A percentile compares a stretch with the other conserved stretches of the same genome.
Conservation (phyloP, 2,797 vertebrate species). For the Ctenopoma kingsleyae region DNA sequence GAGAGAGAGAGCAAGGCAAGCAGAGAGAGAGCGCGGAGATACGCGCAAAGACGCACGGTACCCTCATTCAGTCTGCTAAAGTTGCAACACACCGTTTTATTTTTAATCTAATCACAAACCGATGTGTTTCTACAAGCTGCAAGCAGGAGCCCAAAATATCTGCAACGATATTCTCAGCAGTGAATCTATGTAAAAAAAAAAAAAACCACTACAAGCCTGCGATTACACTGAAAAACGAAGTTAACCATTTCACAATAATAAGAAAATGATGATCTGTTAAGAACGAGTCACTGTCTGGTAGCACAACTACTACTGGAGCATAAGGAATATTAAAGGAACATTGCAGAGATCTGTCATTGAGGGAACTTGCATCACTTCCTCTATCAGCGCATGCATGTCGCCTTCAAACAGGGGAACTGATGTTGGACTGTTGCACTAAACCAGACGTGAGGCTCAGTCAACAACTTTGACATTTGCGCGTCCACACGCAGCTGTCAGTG, state of each 20-base stretch:
- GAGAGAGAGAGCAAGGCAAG: background rate
- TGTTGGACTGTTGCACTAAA: constrained; percentile 3
- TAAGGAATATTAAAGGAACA: background rate
- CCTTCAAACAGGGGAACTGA: background rate
- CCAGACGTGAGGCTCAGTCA: background rate
- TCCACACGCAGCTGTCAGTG: constrained; percentile 53
- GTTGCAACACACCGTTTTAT: constrained; percentile 46
- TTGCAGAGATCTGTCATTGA: background rate
- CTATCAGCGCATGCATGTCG: background rate
- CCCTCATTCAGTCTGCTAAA: constrained; percentile 33
- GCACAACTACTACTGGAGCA: background rate
- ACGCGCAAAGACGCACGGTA: constrained; percentile 56
- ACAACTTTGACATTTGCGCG: constrained; percentile 49
- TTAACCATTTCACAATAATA: background rate
- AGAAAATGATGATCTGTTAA: fast-evolving
- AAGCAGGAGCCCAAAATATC: background rate
- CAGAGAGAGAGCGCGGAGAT: constrained; percentile 14
- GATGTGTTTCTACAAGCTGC: background rate
- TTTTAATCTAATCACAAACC: constrained; percentile 14
- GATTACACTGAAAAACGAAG: no score
- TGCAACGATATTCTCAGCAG: background rate
- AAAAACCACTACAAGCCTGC: no score
- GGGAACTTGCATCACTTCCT: constrained; percentile 65
- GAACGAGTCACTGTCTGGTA: background rate
- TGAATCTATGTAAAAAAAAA: constrained; percentile 1